A percentile compares a stretch with the other conserved stretches of the same genome.
phyloP scores from a whole-genome alignment of 1,140 invertebrate species.

The Antheraea mylitta region DNA sequence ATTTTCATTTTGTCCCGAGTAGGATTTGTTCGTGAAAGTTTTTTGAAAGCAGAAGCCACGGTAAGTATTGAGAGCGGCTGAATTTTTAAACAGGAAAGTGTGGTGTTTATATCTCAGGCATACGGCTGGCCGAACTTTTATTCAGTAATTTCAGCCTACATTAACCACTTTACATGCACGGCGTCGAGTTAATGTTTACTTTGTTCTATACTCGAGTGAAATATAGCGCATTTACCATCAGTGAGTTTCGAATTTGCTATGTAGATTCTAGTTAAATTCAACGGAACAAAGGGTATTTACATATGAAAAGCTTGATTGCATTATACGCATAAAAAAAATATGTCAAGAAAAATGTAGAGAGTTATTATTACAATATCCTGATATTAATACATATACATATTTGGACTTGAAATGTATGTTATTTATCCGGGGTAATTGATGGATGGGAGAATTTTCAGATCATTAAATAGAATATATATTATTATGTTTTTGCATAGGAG shows the following conservation, averaged over 20 bases:
- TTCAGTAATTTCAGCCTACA: neutral
- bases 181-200: neutral
- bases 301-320: no score
- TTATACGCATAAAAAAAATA: no score
- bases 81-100: neutral
- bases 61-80: slow-evolving; percentile 3
- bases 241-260: neutral
- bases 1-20: slow-evolving; percentile 21
- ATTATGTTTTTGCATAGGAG: no score
- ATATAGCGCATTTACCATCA: neutral
- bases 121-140: slow-evolving; percentile 5
- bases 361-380: no score
- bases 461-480: no score
- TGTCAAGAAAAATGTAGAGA: no score
- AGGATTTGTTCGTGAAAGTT: slow-evolving; percentile 18
- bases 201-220: neutral
- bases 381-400: no score
- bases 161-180: neutral
- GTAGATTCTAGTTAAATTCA: no score
- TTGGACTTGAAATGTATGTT: no score
- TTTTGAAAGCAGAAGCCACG: slow-evolving; percentile 18
- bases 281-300: no score
- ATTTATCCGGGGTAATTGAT: no score
- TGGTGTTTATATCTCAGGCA: neutral
- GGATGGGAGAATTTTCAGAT: no score